These are phyloP conservation scores for Gerris buenoi DNA, from an alignment of 1,140 invertebrate genomes.

Conservation along the genomic window DNA sequence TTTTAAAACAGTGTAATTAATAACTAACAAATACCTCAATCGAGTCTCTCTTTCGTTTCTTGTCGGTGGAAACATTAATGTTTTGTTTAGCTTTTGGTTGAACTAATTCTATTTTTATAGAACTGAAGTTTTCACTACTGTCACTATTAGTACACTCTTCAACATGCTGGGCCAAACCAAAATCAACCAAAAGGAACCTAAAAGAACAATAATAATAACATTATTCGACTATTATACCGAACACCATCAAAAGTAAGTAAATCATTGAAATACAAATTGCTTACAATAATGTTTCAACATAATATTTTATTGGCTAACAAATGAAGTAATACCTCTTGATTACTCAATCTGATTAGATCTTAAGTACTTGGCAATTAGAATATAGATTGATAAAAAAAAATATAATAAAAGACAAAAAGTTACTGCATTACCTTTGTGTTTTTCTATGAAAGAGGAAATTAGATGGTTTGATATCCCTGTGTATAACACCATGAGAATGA, in stretches of 20 bases:
- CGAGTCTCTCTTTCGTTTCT: conserved; percentile 27
- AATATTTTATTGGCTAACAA: too few species aligned
- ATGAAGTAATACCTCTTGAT: too few species aligned
- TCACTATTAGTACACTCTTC: conserved; percentile 4
- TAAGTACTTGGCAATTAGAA: too few species aligned
- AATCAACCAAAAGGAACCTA: conserved; percentile 64
- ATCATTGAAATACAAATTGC: too few species aligned
- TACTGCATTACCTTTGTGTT: conserved; percentile 45
- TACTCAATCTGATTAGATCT: too few species aligned
- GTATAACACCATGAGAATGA: conserved; percentile 73
- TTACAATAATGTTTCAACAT: too few species aligned
- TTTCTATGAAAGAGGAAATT: conserved; percentile 77
- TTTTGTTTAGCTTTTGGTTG: neutral
- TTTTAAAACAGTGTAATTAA: too few species aligned
- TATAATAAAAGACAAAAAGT: too few species aligned
- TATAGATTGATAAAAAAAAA: too few species aligned
- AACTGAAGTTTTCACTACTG: neutral
- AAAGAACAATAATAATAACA: neutral
- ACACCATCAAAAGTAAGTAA: too few species aligned
- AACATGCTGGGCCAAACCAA: conserved; percentile 63
- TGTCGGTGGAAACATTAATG: conserved; percentile 1
- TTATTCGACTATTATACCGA: too few species aligned
- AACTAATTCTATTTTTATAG: neutral
- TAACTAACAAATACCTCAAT: too few species aligned
- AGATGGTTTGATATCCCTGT: conserved; percentile 83